These are phyloP conservation scores for Cololabis saira DNA, from an alignment of 2,113 vertebrate genomes.

Conservation along the genomic window DNA sequence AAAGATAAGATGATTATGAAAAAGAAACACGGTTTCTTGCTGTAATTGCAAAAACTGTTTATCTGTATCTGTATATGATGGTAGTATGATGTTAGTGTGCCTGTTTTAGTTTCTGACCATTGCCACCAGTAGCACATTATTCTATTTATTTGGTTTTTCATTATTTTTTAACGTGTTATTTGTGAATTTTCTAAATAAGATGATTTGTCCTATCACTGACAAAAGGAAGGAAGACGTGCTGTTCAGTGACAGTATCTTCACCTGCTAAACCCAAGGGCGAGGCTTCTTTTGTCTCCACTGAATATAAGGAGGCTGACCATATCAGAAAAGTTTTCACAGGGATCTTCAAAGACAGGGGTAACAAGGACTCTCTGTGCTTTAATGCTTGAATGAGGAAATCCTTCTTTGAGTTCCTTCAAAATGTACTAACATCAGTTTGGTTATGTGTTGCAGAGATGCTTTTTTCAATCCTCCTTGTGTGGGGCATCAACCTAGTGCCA, in stretches of 20 bases:
- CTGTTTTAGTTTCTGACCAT: too few relatives aligned
- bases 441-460: conserved; percentile 72
- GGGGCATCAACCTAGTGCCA: conserved; percentile 59
- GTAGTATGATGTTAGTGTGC: too few relatives aligned
- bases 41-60: too few relatives aligned
- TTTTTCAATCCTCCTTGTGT: conserved; percentile 52
- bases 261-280: conserved; percentile 32
- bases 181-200: too few relatives aligned
- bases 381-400: background rate
- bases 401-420: too few relatives aligned
- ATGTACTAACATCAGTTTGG: background rate
- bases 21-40: too few relatives aligned
- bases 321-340: background rate
- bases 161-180: too few relatives aligned
- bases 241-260: conserved; percentile 29
- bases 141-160: too few relatives aligned
- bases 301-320: conserved; percentile 18
- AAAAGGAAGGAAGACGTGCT: conserved; percentile 71
- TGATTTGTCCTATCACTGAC: too few relatives aligned
- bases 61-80: too few relatives aligned
- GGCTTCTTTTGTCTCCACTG: conserved; percentile 7
- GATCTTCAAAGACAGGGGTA: conserved; percentile 33
- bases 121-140: too few relatives aligned
- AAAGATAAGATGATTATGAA: too few relatives aligned
- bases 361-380: background rate